Base-by-base conservation (phyloP, 2,113 vertebrate genomes). In the Phaethon lepturus region DNA sequence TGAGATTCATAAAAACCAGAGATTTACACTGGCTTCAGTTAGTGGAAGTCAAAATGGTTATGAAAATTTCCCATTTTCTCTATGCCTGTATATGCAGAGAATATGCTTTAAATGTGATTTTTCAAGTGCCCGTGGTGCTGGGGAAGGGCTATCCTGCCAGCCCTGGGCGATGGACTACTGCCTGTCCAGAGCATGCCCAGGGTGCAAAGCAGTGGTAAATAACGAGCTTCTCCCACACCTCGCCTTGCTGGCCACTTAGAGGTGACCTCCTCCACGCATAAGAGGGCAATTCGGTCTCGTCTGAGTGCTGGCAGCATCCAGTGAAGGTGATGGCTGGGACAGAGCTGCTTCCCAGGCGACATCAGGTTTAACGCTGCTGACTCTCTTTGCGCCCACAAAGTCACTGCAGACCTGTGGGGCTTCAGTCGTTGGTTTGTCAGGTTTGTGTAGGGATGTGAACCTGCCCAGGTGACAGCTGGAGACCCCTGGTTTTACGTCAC, bases 1-100 rank as follows among this genome's bases (percentile, higher is more conserved):
- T 90, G 96, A 97, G 96, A 96, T 96, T 98, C 96, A 97, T 96
- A 96, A 98, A 98, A 95, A 87, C 45, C 9, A 77, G 88, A 94
- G 97, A 98, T 98, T 97, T 95, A 97, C 49, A 83, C 83, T 16
- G 53, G 82, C 96, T 92, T 75, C 15, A 90, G 80, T 95, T 94
- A 89, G 90, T 23, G 53, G 94, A 91, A 97, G 96, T 95, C 87
- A 92, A 91, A 94, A 59, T 40, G 78, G 85, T 84, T 95, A 84
- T 93, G 97, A 94, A 94, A 89, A 92, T 91, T 93, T 94, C 72
- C 92, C 45, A 7, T 79, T 77, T 86, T 93, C 71, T 92, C 40
- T 79, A 17, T 72, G 88, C 77, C 81, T 94, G 88, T 53, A 10
- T 45, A 80, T 77, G 58, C 38, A 66, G 73, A 87, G 31, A 60